phyloP scores from a whole-genome alignment of 2,888 invertebrate species.

The Parapristionchus giblindavisi region DNA sequence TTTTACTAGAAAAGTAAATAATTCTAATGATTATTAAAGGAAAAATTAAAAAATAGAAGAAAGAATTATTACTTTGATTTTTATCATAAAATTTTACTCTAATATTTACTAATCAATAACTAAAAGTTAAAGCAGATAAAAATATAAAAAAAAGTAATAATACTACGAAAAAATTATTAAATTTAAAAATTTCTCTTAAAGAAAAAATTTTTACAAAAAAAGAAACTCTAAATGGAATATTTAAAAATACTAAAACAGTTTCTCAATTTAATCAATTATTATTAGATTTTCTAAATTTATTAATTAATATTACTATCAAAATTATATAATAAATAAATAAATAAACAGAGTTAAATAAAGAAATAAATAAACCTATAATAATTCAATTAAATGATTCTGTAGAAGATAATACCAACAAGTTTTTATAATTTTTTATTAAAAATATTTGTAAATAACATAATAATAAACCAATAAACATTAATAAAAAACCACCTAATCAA shows the following conservation, averaged over 20 bases:
- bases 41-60: slow-evolving; percentile 46
- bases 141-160: slow-evolving; percentile 48
- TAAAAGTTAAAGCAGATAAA: slow-evolving; percentile 72
- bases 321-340: slow-evolving; percentile 55
- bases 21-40: slow-evolving; percentile 47
- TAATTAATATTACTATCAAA: slow-evolving; percentile 50
- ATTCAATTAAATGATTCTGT: slow-evolving; percentile 70
- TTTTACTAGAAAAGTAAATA: slow-evolving; percentile 52
- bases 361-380: slow-evolving; percentile 49
- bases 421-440: slow-evolving; percentile 52
- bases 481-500: slow-evolving; percentile 43
- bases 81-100: slow-evolving; percentile 47
- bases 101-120: slow-evolving; percentile 71
- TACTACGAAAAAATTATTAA: slow-evolving; percentile 47
- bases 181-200: slow-evolving; percentile 47
- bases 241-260: slow-evolving; percentile 50
- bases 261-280: slow-evolving; percentile 50
- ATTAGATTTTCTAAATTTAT: slow-evolving; percentile 43
- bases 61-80: slow-evolving; percentile 42
- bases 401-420: slow-evolving; percentile 52
- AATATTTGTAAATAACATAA: slow-evolving; percentile 54
- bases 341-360: slow-evolving; percentile 48
- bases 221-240: slow-evolving; percentile 51
- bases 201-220: slow-evolving; percentile 57
- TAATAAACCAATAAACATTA: slow-evolving; percentile 49